Conservation (phyloP, 2,113 vertebrate species). For the Spermophilus dauricus region DNA sequence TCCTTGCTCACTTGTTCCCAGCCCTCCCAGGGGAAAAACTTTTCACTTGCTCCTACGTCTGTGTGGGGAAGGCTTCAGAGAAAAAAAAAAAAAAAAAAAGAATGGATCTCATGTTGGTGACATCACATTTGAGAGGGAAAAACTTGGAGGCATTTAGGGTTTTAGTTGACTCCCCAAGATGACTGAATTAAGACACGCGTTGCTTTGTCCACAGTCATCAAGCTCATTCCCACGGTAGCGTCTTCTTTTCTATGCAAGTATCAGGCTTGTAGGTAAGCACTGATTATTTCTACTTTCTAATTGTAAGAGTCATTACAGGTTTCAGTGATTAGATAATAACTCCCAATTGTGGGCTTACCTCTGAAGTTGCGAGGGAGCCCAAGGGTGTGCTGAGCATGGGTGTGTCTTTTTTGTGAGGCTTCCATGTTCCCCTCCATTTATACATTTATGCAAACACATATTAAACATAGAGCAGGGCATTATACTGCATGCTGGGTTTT, state of each 20-base stretch:
- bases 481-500: neutral
- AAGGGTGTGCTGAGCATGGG: accelerated
- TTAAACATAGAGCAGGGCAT: neutral
- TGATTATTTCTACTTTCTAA: constrained; percentile 81
- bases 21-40: neutral
- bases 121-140: neutral
- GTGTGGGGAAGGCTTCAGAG: neutral
- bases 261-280: constrained; percentile 67
- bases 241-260: constrained; percentile 69
- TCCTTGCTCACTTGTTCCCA: constrained; percentile 43
- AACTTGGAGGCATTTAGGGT: constrained; percentile 23
- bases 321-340: constrained; percentile 6
- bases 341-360: neutral
- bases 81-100: neutral
- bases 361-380: neutral
- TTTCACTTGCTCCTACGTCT: neutral
- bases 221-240: constrained; percentile 79
- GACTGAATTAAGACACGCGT: constrained; percentile 57
- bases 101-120: neutral
- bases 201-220: constrained; percentile 68
- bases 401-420: neutral
- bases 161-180: constrained; percentile 67
- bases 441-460: neutral
- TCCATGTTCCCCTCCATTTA: neutral
- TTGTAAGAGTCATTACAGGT: constrained; percentile 71